Evolutionary conservation across 2,797 vertebrate species (phyloP).

Genomic region (Arvicola amphibius): DNA sequence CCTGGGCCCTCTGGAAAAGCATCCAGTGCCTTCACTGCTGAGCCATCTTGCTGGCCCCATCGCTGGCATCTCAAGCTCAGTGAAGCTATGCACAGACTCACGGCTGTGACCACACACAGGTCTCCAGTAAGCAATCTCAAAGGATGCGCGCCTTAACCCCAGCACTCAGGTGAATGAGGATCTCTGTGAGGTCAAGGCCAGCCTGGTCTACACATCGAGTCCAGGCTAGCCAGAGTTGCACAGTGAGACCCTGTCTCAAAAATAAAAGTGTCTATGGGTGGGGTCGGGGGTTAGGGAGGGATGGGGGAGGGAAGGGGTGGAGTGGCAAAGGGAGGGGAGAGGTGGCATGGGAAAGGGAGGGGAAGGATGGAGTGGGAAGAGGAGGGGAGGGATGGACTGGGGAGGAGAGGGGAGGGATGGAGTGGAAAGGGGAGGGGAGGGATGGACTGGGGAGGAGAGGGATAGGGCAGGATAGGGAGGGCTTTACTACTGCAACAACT

Average conservation of each 20-base stretch:
- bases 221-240: neutral
- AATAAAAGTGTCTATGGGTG: neutral
- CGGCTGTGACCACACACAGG: neutral
- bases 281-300: accelerated
- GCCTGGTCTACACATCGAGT: neutral
- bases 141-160: neutral
- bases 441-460: no score
- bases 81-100: neutral
- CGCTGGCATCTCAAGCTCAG: neutral
- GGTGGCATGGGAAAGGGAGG: no score
- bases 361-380: no score
- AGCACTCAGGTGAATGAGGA: neutral
- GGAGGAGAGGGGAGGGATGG: accelerated
- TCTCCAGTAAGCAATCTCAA: neutral
- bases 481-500: neutral
- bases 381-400: accelerated
- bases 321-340: no score
- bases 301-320: accelerated
- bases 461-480: no score
- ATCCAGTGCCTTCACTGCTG: neutral
- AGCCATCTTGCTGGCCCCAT: neutral
- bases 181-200: neutral
- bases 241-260: neutral
- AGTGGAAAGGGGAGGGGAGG: no score
- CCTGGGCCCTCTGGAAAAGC: neutral